Conservation (phyloP, 2,113 vertebrate genomes). For the Cnemophilus loriae region DNA sequence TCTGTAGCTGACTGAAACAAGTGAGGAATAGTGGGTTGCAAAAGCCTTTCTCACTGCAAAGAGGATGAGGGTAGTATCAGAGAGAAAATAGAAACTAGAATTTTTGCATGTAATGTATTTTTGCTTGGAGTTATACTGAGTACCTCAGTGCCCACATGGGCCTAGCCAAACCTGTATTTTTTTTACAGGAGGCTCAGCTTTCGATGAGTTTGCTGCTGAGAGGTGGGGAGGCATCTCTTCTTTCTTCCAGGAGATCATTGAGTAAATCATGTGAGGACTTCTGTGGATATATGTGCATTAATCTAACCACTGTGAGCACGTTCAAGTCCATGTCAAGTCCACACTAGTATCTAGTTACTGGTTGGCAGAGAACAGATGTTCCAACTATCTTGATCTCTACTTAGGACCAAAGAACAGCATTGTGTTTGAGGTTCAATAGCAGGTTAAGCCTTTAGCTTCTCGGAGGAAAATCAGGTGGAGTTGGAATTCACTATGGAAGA, state of each 20-base stretch:
- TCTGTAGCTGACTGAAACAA: neutral
- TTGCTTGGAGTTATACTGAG: neutral
- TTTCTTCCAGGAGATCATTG: neutral
- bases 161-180: neutral
- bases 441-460: neutral
- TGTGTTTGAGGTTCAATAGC: neutral
- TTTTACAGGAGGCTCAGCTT: neutral
- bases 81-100: neutral
- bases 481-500: neutral
- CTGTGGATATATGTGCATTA: accelerated
- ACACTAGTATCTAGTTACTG: neutral
- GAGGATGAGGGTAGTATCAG: neutral
- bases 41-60: neutral
- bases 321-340: neutral
- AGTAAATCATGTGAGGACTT: neutral
- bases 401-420: neutral
- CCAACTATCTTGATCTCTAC: neutral
- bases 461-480: neutral
- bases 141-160: neutral
- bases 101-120: neutral
- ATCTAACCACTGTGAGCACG: accelerated
- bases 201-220: neutral
- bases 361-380: neutral
- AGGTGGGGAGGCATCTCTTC: neutral
- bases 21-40: neutral